These are phyloP conservation scores for Champsocephalus gunnari DNA, from an alignment of 2,797 vertebrate genomes.

Conservation along the genomic window DNA sequence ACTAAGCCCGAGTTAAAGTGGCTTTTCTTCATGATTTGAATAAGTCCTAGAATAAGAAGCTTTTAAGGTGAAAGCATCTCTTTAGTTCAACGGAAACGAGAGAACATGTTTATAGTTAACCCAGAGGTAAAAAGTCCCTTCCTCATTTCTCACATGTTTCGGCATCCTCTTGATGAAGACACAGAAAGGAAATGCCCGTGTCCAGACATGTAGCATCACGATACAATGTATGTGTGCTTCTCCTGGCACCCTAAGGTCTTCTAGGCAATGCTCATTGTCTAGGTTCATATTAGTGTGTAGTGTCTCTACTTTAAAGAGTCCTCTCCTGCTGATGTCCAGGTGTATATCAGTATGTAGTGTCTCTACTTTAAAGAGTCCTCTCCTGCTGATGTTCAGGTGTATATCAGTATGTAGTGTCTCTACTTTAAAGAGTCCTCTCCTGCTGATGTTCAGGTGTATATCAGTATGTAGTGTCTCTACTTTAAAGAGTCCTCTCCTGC, in stretches of 20 bases:
- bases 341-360: too few relatives aligned
- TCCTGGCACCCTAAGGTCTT: conserved; percentile 10
- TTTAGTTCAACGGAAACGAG: conserved; percentile 59
- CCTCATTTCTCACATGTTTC: conserved; percentile 44
- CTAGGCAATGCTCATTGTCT: too few relatives aligned
- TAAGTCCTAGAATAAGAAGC: conserved; percentile 45
- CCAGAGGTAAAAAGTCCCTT: conserved; percentile 43
- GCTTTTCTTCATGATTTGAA: conserved; percentile 50
- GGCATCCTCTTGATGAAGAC: conserved; percentile 47
- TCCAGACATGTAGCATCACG: conserved; percentile 35
- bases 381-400: too few relatives aligned
- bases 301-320: too few relatives aligned
- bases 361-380: too few relatives aligned
- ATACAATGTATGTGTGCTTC: conserved; percentile 41
- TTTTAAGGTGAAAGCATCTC: conserved; percentile 45
- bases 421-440: too few relatives aligned
- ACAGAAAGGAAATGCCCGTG: conserved; percentile 22
- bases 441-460: too few relatives aligned
- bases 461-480: too few relatives aligned
- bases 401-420: too few relatives aligned
- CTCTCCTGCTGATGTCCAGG: too few relatives aligned
- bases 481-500: too few relatives aligned
- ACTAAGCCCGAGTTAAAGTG: conserved; percentile 44
- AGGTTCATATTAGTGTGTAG: too few relatives aligned
- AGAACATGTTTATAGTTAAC: conserved; percentile 51